These are phyloP conservation scores for Melanaphis sacchari DNA, from an alignment of 1,140 invertebrate genomes.

Conservation along the genomic window DNA sequence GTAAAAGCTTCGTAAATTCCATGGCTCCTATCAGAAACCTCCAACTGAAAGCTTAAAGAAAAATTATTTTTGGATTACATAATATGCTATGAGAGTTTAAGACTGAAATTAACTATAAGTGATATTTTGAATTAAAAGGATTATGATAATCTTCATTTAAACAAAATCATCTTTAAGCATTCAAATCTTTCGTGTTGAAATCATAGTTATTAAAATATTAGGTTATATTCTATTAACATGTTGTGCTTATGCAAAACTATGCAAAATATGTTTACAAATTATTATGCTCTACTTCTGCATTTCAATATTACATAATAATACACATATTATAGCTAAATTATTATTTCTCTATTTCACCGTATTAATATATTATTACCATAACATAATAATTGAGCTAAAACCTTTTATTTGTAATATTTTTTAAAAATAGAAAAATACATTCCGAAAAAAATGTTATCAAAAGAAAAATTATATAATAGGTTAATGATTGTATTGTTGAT, in stretches of 20 bases:
- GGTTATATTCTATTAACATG: neutral
- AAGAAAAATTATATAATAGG: neutral
- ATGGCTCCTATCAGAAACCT: neutral
- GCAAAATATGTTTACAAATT: neutral
- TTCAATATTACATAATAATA: neutral
- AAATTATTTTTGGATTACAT: no score
- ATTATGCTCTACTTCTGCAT: neutral
- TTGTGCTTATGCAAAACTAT: neutral
- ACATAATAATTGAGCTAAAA: neutral
- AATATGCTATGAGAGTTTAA: neutral
- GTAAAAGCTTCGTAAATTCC: neutral
- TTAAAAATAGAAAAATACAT: neutral
- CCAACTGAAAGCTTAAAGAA: neutral
- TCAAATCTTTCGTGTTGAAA: neutral
- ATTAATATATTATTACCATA: neutral
- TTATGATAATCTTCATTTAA: neutral
- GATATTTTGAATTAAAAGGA: constrained; percentile 13
- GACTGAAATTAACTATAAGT: neutral
- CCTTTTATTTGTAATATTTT: neutral
- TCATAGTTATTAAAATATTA: constrained; percentile 2
- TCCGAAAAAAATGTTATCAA: neutral
- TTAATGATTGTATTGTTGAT: neutral
- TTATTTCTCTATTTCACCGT: neutral
- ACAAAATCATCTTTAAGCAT: neutral
- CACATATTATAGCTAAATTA: neutral